Evolutionary conservation across 2,797 vertebrate species (phyloP), one percentile per base, ranked within the genome.

Genomic region (Ataeniobius toweri): DNA sequence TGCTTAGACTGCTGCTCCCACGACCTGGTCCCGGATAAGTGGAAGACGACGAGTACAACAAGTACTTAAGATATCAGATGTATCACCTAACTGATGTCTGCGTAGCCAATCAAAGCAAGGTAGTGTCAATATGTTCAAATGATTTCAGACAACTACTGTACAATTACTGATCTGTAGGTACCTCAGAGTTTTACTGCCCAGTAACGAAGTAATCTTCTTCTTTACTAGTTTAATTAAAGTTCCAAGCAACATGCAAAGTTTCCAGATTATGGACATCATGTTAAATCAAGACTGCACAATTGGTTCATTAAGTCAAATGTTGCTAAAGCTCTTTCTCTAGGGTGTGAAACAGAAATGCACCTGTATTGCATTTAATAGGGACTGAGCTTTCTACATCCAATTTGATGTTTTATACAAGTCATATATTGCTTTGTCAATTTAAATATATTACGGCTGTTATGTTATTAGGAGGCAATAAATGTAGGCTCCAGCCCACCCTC

Each of bases 381-480:
- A 61, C 67, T 4, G 26, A 80, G 56, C 39, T 68, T 53, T 76
- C 20, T 71, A 26, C 53, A 31, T 28, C 18, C 1, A 22, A 36
- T 65, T 14, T 56, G 6, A 51, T 59, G 74, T 59, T 71, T 73
- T 73, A 69, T 14, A 28, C n/a, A 74, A 41, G 65, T 68, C 44
- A 8, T 18, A 9, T 36, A 26, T 3, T 24, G 41, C 9, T 2
- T 48, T 10, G 73, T 76, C 22, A 55, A 67, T 82, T 74, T 3
- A 53, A 80, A 84, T 69, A 26, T 74, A 71, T 79, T 79, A 28
- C 39, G 46, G 69, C 68, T 61, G 72, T 59, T 68, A 77, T 26
- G 65, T 71, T 77, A 71, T 44, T 3, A 55, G 72, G 22, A 71
- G 73, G 59, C 22, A 3, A 36, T 22, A 3, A 51, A 51, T 4